These are phyloP conservation scores for Pangasius sanitwongsei DNA, from an alignment of 2,797 vertebrate species.

Conservation along the genomic window DNA sequence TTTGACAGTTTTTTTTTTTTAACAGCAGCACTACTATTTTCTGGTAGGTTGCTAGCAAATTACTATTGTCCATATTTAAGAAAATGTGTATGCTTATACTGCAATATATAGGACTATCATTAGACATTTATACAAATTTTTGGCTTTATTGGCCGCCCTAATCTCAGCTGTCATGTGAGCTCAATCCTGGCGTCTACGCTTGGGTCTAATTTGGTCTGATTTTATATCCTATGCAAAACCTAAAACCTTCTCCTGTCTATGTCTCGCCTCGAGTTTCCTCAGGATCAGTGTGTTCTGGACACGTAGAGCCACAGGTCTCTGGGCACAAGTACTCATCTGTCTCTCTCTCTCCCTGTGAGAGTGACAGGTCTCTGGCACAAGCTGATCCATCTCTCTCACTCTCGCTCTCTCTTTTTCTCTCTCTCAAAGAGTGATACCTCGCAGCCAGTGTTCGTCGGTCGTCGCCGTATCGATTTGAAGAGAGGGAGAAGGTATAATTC, in stretches of 20 bases:
- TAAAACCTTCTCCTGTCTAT: slow-evolving; percentile 5
- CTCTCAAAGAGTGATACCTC: slow-evolving; percentile 56
- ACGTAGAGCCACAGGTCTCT: slow-evolving; percentile 32
- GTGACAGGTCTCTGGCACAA: slow-evolving; percentile 43
- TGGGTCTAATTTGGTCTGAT: not conserved
- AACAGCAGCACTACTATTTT: not conserved
- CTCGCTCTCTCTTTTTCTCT: slow-evolving; percentile 10
- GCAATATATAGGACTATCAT: not conserved
- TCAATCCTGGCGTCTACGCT: not conserved
- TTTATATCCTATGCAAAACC: slow-evolving; percentile 12
- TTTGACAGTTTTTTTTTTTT: not conserved
- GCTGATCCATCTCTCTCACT: slow-evolving; percentile 29
- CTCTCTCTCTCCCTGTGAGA: slow-evolving; percentile 12
- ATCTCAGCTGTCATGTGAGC: not conserved
- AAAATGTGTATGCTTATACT: too few relatives aligned
- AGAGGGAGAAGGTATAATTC: slow-evolving; percentile 61
- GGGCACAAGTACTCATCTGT: slow-evolving; percentile 40
- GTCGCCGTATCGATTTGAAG: slow-evolving; percentile 61
- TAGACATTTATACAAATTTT: not conserved
- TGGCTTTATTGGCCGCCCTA: not conserved
- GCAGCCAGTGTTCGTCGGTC: slow-evolving; percentile 59
- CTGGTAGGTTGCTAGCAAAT: not conserved
- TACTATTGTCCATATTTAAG: not conserved
- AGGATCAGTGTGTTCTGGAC: slow-evolving; percentile 12
- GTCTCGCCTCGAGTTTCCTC: slow-evolving; percentile 14